Evolutionary conservation across 2,888 invertebrate genomes (phyloP).

Genomic region (Oegoconia quadripuncta): DNA sequence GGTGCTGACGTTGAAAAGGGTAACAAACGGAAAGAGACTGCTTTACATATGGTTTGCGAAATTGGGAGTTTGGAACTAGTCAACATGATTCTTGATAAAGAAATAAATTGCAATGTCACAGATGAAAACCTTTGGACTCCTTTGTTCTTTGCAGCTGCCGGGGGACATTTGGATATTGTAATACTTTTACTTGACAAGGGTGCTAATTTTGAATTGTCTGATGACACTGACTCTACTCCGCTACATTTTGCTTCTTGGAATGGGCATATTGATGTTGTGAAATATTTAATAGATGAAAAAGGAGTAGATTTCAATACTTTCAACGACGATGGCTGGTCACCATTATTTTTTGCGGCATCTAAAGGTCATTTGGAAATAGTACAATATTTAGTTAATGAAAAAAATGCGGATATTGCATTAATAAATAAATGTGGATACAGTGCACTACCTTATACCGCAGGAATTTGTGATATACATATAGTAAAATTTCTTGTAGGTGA

Average conservation of each 20-base stretch:
- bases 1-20: neutral
- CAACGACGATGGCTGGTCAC: neutral
- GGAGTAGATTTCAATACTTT: neutral
- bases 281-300: neutral
- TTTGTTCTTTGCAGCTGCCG: neutral
- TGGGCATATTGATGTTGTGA: slow-evolving; percentile 1
- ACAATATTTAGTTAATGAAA: neutral
- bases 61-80: slow-evolving; percentile 2
- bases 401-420: neutral
- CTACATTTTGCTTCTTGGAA: neutral
- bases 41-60: neutral
- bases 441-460: neutral
- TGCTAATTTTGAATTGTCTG: neutral
- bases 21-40: neutral
- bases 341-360: neutral
- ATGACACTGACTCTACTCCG: neutral
- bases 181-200: slow-evolving; percentile 2
- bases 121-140: neutral
- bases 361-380: neutral
- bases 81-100: neutral
- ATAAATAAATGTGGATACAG: neutral
- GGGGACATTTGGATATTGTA: slow-evolving; percentile 1
- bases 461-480: neutral
- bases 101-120: neutral
- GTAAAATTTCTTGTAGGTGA: slow-evolving; percentile 2